phyloP scores from a whole-genome alignment of 2,888 invertebrate species.

The Aleiodes leptofemur region DNA sequence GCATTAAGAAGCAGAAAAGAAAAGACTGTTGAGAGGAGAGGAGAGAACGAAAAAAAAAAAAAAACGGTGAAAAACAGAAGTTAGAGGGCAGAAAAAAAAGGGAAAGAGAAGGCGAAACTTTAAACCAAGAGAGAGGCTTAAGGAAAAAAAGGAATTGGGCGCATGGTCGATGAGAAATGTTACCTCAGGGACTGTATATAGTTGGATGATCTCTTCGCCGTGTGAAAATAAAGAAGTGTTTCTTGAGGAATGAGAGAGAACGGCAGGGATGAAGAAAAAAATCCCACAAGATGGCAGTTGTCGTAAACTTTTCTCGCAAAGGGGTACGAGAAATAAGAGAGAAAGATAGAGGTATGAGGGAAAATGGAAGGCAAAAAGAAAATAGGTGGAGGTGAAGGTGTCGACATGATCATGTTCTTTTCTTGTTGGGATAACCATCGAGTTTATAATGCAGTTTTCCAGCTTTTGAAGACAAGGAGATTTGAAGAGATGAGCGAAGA shows the following conservation, averaged over 20 bases:
- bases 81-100: constrained; percentile 43
- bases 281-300: constrained; percentile 61
- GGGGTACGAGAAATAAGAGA: constrained; percentile 12
- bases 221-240: constrained; percentile 32
- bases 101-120: constrained; percentile 27
- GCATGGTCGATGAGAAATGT: constrained; percentile 60
- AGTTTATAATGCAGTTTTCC: constrained; percentile 29
- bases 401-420: constrained; percentile 32
- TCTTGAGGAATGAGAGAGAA: no score
- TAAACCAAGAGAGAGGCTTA: constrained; percentile 46
- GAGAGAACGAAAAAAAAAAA: constrained; percentile 1
- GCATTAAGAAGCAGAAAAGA: constrained; percentile 53
- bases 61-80: constrained; percentile 8
- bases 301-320: constrained; percentile 66
- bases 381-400: constrained; percentile 36
- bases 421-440: constrained; percentile 15
- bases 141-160: constrained; percentile 52
- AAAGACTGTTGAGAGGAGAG: constrained; percentile 34
- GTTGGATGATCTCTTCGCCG: constrained; percentile 46
- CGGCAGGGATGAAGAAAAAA: constrained; percentile 44
- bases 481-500: constrained; percentile 26
- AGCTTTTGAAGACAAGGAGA: constrained; percentile 31
- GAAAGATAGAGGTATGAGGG: constrained; percentile 41
- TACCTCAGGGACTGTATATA: constrained; percentile 53
- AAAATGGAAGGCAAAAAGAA: constrained; percentile 50